Base-by-base conservation (phyloP, 2,797 vertebrate genomes). In the Synaphobranchus kaupii region DNA sequence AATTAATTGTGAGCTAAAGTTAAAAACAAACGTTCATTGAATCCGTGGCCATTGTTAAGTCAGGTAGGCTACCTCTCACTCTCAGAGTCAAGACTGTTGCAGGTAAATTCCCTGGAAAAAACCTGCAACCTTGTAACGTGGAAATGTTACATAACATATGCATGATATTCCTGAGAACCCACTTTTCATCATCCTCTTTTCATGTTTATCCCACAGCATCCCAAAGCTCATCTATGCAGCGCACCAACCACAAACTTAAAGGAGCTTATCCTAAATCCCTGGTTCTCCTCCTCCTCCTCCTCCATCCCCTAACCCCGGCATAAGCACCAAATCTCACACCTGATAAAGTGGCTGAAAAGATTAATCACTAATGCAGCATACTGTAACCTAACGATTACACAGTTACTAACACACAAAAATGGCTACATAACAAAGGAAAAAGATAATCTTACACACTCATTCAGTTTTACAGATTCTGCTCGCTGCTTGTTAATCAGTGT, bases 241-340 rank as follows among this genome's bases (percentile, higher is more conserved):
- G 22, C 39, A 34, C 52, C 54, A 25, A 31, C 17, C 48, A 20
- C 50, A 66, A 66, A 82, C 56, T 66, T 4, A 82, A 39, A 82
- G 44, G n/a, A 3, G 76, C 39, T 86, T 86, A 81, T 66, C n/a
- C 58, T 39, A 86, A 86, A 86, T 86, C 86, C 56, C 56, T 82
- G 58, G 4, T 81, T 39, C 85, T 60, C 50, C 10, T 58, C 56
- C 78, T 86, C 85, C 85, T 81, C 85, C 85, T 86, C 76, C 85
- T 56, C 39, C 73, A 81, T 58, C 73, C 71, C 48, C 50, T 50
- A n/a, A 10, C 80, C n/a, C 80, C 68, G 60, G 44, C 54, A 81
- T 81, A 58, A 86, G 85, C 85, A 86, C 34, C 15, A 56, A 56
- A 81, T 81, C 28, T 81, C 56, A 81, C 44, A 47, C 76, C 85